Percentiles rank a stretch among this genome's conserved stretches.
These are phyloP conservation scores for Lobophora halterata DNA, from an alignment of 2,888 invertebrate species.

Conservation along the genomic window DNA sequence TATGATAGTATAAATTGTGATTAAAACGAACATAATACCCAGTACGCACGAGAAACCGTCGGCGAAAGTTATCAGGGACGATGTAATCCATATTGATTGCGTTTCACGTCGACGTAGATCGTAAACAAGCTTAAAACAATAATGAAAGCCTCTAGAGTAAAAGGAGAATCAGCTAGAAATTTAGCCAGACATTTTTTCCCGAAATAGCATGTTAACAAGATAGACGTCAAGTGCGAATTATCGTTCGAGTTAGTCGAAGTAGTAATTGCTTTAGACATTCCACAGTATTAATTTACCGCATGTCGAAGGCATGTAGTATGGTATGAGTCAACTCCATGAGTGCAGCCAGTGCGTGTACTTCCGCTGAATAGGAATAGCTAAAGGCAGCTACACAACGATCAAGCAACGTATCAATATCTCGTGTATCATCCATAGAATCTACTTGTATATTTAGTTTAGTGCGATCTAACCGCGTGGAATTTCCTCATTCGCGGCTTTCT, in stretches of 20 bases:
- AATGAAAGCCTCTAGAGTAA: slow-evolving; percentile 15
- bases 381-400: slow-evolving; percentile 36
- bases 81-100: slow-evolving; percentile 48
- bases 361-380: slow-evolving; percentile 40
- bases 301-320: slow-evolving; percentile 29
- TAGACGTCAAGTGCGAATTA: slow-evolving; percentile 24
- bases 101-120: slow-evolving; percentile 26
- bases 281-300: slow-evolving; percentile 32
- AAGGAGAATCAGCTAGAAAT: slow-evolving; percentile 1
- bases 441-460: slow-evolving; percentile 32
- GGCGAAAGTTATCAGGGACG: slow-evolving; percentile 28
- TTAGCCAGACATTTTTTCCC: not conserved
- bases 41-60: slow-evolving; percentile 9
- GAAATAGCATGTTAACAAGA: slow-evolving; percentile 10
- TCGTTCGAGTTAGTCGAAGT: slow-evolving; percentile 17
- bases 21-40: slow-evolving; percentile 3
- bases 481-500: slow-evolving; percentile 69
- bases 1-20: slow-evolving; percentile 12
- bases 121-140: slow-evolving; percentile 32
- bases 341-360: slow-evolving; percentile 29
- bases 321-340: slow-evolving; percentile 29
- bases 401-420: too few relatives aligned
- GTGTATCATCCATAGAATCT: slow-evolving; percentile 33
- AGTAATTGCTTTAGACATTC: slow-evolving; percentile 33
- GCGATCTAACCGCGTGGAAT: slow-evolving; percentile 58